Evolutionary conservation across 2,888 invertebrate genomes (phyloP), one percentile per base, ranked within the genome.

Genomic region (Camponotus fellah): DNA sequence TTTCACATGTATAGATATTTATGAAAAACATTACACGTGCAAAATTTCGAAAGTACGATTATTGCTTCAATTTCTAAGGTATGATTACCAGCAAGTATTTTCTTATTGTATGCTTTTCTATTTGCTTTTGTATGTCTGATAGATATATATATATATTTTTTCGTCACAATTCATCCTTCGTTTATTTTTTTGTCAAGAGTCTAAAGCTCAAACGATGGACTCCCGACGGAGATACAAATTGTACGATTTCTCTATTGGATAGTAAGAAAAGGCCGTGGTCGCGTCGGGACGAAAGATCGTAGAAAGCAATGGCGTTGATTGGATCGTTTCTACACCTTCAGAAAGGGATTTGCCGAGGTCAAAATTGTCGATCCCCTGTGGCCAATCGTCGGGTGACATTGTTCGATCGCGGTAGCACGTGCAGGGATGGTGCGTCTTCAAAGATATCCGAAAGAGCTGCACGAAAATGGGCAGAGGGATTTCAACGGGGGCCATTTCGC

Each of bases 361-460:
- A 83, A 85, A 81, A 82, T 79, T 85, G 86, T 82, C 62, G 75
- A 58, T 83, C 87, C 75, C 86, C n/a, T 58, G 83, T 46, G 86
- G 49, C 74, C 81, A 85, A 87, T 87, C 62, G 75, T 64, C 58
- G 17, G 32, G 60, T 65, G 79, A 84, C 82, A 84, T 83, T 83
- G 75, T 82, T 76, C 58, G 71, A 69, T 49, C 58, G 68, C 58
- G 69, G 75, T 56, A 86, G 83, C 86, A 85, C 85, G 84, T 80
- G 83, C 82, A 79, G 82, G 64, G 76, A 77, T 74, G 76, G 81
- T 43, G n/a, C 74, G 84, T 77, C 86, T 81, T 86, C 83, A 82
- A 85, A 82, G 72, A 77, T 62, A 69, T 83, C 75, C 72, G 79
- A 79, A 62, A 81, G 80, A 82, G 58, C 65, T 72, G 64, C 74